Evolutionary conservation across 2,113 vertebrate genomes (phyloP), one percentile per base, ranked within the genome.

Genomic region (Mormyrus lacerda): DNA sequence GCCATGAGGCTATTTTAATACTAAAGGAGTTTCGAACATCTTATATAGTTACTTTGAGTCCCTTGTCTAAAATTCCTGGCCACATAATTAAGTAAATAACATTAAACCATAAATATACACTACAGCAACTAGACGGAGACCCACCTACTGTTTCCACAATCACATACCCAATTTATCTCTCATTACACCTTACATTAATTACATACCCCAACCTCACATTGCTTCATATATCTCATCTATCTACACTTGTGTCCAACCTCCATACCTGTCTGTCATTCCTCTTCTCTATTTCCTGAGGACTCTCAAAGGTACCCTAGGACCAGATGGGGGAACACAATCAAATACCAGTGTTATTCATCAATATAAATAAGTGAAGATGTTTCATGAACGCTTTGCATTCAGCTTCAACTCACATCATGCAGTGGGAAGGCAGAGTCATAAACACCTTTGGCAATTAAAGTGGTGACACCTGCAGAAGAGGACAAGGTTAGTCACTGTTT

Each of bases 381-480:
- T 15, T 50, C 7, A 24, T 21, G 17, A 87, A 44, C 1, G 9
- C 4, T 44, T 65, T n/a, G 17, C n/a, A 17, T 87, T 53, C 55
- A 4, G 39, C 4, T 65, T 11, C 53, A 44, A 98, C 98, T 89
- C 93, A 99, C 98, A 51, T 99, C 98, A 58, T 99, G 98, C 89
- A 99, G 96, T n/a, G 98, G 96, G 89, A 97, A 99, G 90, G 98
- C 98, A 87, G 98, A 96, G 83, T 97, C 96, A 47, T 99, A 99
- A 91, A 98, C 94, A 65, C 97, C 97, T 85, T 96, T 98, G 91
- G 97, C 98, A 93, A 99, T 95, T 95, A 99, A 94, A 2, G 97
- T 97, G 90, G 94, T 94, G 95, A 99, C 98, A 93, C 98, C 98
- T 99, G 89, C 9, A 91, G 88, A 11, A 89, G 47, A 89, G 58